Evolutionary conservation across 2,797 vertebrate genomes (phyloP).

Genomic region (Myotis daubentonii): DNA sequence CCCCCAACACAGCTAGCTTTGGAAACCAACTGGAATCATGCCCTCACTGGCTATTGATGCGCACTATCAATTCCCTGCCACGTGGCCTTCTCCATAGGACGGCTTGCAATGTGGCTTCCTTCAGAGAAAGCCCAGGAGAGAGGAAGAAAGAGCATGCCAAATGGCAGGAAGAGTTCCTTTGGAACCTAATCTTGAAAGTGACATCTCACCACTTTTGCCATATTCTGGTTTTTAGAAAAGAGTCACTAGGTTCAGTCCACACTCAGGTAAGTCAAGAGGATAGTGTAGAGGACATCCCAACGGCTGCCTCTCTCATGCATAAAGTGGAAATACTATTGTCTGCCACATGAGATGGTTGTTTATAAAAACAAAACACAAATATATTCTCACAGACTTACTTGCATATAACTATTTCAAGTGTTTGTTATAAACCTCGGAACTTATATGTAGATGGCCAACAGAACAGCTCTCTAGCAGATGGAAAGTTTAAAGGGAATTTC

Average conservation of each 20-base stretch:
- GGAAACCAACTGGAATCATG: not conserved
- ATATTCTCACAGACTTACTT: not conserved
- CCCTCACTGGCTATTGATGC: not conserved
- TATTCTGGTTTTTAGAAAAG: not conserved
- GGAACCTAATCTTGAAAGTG: not conserved
- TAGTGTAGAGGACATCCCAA: not conserved
- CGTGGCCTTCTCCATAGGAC: too few relatives aligned
- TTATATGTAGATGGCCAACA: not conserved
- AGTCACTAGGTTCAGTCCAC: not conserved
- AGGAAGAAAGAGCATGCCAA: not conserved
- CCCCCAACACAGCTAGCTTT: not conserved
- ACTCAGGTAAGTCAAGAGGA: not conserved
- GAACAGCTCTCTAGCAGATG: not conserved
- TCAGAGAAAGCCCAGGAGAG: not conserved
- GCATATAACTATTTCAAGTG: not conserved
- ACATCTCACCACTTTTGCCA: not conserved
- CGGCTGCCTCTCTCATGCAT: not conserved
- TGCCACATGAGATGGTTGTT: not conserved
- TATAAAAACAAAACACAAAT: not conserved
- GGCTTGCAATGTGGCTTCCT: not conserved
- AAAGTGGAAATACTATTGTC: not conserved
- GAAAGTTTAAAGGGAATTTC: slow-evolving; percentile 12
- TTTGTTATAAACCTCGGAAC: not conserved
- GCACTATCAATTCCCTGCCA: not conserved
- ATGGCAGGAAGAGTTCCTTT: not conserved